Evolutionary conservation across 1,140 invertebrate genomes (phyloP).

Genomic region (Brachionus sp.): DNA sequence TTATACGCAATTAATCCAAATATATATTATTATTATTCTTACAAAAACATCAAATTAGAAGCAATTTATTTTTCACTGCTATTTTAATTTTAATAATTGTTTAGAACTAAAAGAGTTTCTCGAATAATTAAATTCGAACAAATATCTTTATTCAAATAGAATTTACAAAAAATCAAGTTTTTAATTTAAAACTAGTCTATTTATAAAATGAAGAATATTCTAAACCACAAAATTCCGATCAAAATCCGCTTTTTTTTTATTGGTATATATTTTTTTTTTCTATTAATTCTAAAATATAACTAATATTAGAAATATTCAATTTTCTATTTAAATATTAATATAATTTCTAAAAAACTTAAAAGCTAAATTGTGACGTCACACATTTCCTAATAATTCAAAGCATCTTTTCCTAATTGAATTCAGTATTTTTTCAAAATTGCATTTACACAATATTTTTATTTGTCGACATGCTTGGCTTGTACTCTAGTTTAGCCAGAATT

Average conservation of each 20-base stretch:
- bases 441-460: not conserved
- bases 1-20: not conserved
- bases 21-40: not conserved
- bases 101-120: too few species aligned
- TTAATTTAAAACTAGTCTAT: too few species aligned
- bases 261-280: not conserved
- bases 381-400: not conserved
- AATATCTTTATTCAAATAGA: too few species aligned
- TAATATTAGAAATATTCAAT: not conserved
- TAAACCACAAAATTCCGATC: too few species aligned
- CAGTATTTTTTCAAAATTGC: not conserved
- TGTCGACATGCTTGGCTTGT: not conserved
- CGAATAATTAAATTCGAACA: too few species aligned
- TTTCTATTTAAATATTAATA: not conserved
- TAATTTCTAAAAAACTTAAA: not conserved
- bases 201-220: too few species aligned
- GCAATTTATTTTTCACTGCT: not conserved
- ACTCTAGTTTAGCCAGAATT: not conserved
- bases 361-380: not conserved
- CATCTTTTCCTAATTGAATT: not conserved
- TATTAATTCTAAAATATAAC: not conserved
- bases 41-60: not conserved
- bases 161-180: too few species aligned
- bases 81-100: too few species aligned
- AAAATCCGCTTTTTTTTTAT: not conserved